These are phyloP conservation scores for Pelodytes ibericus DNA, from an alignment of 2,797 vertebrate species.

Conservation along the genomic window DNA sequence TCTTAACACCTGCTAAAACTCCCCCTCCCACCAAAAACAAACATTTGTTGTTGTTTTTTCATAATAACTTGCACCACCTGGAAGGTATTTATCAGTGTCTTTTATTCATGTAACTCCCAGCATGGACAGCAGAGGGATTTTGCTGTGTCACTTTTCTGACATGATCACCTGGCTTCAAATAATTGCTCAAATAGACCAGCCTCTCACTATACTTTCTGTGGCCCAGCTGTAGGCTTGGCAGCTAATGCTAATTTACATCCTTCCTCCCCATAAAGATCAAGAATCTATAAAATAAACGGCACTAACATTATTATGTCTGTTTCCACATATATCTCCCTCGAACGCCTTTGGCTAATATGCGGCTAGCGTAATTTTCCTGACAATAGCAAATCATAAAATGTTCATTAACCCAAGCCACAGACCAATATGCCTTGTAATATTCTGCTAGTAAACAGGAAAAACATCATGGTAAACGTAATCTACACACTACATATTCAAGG, in stretches of 20 bases:
- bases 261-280: neutral
- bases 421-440: neutral
- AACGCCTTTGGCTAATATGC: neutral
- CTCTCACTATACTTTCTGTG: neutral
- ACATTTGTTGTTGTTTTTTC: no score
- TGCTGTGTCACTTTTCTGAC: neutral
- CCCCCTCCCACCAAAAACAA: no score
- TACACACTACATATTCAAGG: no score
- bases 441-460: neutral
- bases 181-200: neutral
- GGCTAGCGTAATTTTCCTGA: neutral
- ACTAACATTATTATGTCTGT: neutral
- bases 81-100: no score
- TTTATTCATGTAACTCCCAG: no score
- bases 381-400: slow-evolving; percentile 2
- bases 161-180: neutral
- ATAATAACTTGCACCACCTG: no score
- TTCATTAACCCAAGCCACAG: neutral
- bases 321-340: neutral
- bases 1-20: no score
- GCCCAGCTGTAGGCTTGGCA: neutral
- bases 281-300: neutral
- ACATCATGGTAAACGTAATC: neutral
- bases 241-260: neutral
- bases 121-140: neutral